A percentile compares a stretch with the other conserved stretches of the same genome.
phyloP scores from a whole-genome alignment of 2,113 vertebrate genomes.

The Isichthys henryi region DNA sequence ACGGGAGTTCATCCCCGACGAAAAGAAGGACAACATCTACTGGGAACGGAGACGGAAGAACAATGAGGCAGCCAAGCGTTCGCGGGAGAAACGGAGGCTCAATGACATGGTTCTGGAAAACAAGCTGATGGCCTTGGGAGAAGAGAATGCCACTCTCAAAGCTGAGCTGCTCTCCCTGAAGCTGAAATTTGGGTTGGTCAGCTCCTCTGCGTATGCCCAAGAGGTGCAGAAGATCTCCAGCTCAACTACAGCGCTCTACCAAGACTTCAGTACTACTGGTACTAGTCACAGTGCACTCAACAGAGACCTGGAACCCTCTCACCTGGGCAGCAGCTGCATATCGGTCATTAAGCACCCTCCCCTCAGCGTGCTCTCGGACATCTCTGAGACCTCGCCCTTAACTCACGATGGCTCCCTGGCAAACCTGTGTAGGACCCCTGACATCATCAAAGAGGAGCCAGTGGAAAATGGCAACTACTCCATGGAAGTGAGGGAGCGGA shows the following conservation, averaged over 20 bases:
- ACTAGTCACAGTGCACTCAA: conserved; percentile 51
- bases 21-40: conserved; percentile 89
- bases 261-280: conserved; percentile 63
- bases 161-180: conserved; percentile 84
- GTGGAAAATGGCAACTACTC: conserved; percentile 61
- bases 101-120: conserved; percentile 96
- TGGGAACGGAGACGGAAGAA: conserved; percentile 94
- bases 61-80: conserved; percentile 93
- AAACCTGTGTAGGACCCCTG: conserved; percentile 56
- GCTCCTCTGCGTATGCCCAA: conserved; percentile 75
- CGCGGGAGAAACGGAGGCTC: conserved; percentile 85
- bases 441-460: conserved; percentile 78
- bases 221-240: conserved; percentile 81
- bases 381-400: conserved; percentile 57
- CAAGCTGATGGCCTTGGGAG: conserved; percentile 85
- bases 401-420: conserved; percentile 52
- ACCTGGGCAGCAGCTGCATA: conserved; percentile 68
- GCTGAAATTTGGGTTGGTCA: conserved; percentile 86
- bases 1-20: conserved; percentile 90
- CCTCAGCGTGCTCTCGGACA: conserved; percentile 66
- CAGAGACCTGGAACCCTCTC: conserved; percentile 64
- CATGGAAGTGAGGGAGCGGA: conserved; percentile 62
- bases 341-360: conserved; percentile 95
- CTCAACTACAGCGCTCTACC: conserved; percentile 65
- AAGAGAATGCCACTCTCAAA: conserved; percentile 87